Evolutionary conservation across 2,797 vertebrate species (phyloP).

Genomic region (Mormyrus hasselquistii): DNA sequence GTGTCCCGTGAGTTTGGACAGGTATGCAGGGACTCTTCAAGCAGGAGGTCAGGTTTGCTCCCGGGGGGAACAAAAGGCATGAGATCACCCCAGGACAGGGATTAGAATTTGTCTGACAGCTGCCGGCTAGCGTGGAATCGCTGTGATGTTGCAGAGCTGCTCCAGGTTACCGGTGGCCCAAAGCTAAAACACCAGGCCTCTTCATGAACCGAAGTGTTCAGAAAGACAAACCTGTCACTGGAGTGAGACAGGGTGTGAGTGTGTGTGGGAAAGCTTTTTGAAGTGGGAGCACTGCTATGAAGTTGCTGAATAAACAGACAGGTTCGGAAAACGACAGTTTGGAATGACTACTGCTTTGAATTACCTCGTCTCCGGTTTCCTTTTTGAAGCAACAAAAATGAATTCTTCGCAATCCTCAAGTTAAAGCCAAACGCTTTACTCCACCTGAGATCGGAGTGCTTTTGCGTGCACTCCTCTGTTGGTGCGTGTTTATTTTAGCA

Average conservation of each 20-base stretch:
- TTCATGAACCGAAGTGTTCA: background rate
- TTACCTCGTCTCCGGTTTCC: slow-evolving; percentile 25
- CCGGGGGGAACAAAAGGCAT: slow-evolving; percentile 49
- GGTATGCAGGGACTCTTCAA: slow-evolving; percentile 24
- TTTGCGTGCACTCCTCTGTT: background rate
- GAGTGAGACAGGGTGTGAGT: background rate
- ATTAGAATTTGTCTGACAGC: slow-evolving; percentile 53
- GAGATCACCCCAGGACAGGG: slow-evolving; percentile 47
- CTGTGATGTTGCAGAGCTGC: background rate
- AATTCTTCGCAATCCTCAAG: background rate
- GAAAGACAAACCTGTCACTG: background rate
- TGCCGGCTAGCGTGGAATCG: slow-evolving; percentile 42
- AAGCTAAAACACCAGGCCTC: slow-evolving; percentile 10
- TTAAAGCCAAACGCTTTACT: background rate
- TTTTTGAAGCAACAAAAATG: background rate
- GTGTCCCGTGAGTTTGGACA: slow-evolving; percentile 33
- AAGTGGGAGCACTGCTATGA: slow-evolving; percentile 6
- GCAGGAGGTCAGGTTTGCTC: slow-evolving; percentile 33
- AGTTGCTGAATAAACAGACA: slow-evolving; percentile 26
- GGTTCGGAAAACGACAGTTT: slow-evolving; percentile 24
- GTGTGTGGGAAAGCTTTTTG: background rate
- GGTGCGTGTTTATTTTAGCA: background rate
- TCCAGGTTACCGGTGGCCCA: background rate
- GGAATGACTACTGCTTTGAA: slow-evolving; percentile 23
- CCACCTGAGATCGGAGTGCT: background rate